These are phyloP conservation scores for Caenorhabditis elegans DNA, from an alignment of 1,140 invertebrate species.

Conservation along the genomic window DNA sequence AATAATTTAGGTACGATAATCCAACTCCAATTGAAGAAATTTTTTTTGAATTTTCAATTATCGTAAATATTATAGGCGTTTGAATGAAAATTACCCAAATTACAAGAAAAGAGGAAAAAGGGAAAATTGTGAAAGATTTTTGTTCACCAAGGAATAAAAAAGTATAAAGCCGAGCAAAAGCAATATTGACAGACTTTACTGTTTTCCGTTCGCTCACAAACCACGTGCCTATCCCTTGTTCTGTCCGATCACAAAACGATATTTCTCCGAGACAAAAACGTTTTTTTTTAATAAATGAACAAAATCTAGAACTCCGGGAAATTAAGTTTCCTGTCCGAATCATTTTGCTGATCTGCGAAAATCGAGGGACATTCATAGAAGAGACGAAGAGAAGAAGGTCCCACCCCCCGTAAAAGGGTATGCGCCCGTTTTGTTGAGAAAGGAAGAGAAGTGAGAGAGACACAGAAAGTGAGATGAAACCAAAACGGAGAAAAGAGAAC, in stretches of 20 bases:
- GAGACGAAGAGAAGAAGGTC: background rate
- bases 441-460: background rate
- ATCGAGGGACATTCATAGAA: background rate
- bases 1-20: too few species aligned
- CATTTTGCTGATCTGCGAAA: background rate
- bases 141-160: background rate
- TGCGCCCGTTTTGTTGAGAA: background rate
- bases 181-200: constrained; percentile 2
- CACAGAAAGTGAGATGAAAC: background rate
- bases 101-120: too few species aligned
- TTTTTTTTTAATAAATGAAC: background rate
- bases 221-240: background rate
- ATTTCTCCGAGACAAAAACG: too few species aligned
- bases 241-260: background rate
- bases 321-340: background rate
- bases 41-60: too few species aligned
- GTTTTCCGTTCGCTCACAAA: background rate
- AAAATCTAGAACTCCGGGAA: background rate
- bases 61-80: too few species aligned
- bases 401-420: background rate
- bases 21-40: too few species aligned
- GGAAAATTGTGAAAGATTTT: background rate
- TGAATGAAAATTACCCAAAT: too few species aligned
- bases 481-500: background rate
- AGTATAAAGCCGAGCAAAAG: background rate